Evolutionary conservation across 2,113 vertebrate species (phyloP).

Genomic region (Trogon surrucura): DNA sequence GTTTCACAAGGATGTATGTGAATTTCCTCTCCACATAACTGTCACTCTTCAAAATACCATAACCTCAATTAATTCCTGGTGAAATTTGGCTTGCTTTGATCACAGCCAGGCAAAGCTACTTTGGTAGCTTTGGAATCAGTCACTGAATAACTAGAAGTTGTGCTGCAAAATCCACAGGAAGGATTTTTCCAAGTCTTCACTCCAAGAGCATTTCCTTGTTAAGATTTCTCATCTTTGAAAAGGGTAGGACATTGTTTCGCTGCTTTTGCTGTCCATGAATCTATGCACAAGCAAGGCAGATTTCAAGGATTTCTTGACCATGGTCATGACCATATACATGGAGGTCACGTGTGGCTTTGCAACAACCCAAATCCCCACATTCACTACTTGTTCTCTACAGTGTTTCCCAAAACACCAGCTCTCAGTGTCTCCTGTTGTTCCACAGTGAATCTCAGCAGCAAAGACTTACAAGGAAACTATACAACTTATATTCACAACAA

Average conservation of each 20-base stretch:
- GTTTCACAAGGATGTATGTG: background rate
- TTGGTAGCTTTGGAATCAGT: background rate
- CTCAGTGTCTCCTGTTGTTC: background rate
- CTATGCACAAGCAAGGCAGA: background rate
- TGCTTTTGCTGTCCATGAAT: background rate
- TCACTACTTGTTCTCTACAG: background rate
- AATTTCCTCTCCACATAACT: background rate
- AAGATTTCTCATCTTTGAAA: background rate
- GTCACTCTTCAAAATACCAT: background rate
- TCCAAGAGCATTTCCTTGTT: conserved; percentile 20
- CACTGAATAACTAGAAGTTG: background rate
- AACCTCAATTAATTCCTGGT: background rate
- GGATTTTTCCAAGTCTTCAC: background rate
- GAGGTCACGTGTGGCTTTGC: background rate
- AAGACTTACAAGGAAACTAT: background rate
- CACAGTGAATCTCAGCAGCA: background rate
- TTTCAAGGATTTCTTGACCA: background rate
- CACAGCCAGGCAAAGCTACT: background rate
- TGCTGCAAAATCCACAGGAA: background rate
- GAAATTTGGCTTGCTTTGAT: conserved; percentile 7
- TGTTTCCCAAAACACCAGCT: background rate
- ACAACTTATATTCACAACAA: background rate
- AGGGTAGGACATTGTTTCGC: background rate
- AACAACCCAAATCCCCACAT: background rate
- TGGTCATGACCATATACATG: background rate